Conservation (phyloP, 2,797 vertebrate genomes). For the Chaunax sp. region DNA sequence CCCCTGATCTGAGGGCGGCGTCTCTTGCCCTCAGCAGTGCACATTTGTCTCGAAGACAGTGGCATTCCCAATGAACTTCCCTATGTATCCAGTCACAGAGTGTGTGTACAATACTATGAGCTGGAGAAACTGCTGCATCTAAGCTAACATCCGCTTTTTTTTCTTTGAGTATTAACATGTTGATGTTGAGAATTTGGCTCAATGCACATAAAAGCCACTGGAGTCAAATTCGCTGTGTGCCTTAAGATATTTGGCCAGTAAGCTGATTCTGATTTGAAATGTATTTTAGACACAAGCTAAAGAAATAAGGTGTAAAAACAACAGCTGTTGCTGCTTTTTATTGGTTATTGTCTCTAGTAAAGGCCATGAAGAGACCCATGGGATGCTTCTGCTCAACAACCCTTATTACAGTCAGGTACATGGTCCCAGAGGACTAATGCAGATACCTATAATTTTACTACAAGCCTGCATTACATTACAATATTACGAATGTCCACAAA, state of each 20-base stretch:
- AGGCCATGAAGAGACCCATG: constrained; percentile 13
- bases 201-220: too few species aligned
- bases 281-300: not conserved
- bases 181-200: too few species aligned
- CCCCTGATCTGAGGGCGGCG: too few species aligned
- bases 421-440: constrained; percentile 11
- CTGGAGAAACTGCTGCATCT: too few species aligned
- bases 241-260: not conserved
- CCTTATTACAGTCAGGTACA: not conserved
- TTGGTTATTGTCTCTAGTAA: not conserved
- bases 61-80: too few species aligned
- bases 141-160: too few species aligned
- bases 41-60: too few species aligned
- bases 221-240: too few species aligned
- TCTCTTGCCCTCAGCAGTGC: too few species aligned
- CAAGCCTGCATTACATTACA: constrained; percentile 6
- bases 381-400: constrained; percentile 15
- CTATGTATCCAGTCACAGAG: too few species aligned
- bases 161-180: too few species aligned
- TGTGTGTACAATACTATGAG: too few species aligned
- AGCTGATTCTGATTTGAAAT: constrained; percentile 9
- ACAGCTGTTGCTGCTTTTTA: constrained; percentile 4
- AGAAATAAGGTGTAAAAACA: not conserved
- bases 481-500: constrained; percentile 33
- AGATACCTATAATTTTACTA: constrained; percentile 31